Percentiles rank a stretch among this genome's conserved stretches.
phyloP scores from a whole-genome alignment of 2,888 invertebrate genomes.

The Phorcus lineatus region DNA sequence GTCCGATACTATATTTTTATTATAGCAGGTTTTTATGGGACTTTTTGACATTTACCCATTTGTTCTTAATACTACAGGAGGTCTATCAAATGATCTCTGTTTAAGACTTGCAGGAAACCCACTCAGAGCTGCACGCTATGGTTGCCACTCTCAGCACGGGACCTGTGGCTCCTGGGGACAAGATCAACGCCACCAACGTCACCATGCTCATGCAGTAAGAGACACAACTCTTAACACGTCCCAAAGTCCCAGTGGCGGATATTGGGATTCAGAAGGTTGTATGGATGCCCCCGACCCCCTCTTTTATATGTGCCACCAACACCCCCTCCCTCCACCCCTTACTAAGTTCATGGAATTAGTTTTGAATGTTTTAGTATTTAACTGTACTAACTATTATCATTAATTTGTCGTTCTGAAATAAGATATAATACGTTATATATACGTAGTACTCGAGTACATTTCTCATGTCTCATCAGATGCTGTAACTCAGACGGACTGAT shows the following conservation, averaged over 20 bases:
- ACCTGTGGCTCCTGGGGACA: slow-evolving; percentile 70
- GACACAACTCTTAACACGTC: not conserved
- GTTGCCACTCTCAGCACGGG: slow-evolving; percentile 64
- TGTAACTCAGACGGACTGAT: slow-evolving; percentile 49
- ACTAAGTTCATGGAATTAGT: too few species aligned
- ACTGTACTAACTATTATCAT: too few species aligned
- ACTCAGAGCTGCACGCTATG: slow-evolving; percentile 48
- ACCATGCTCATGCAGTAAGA: slow-evolving; percentile 60
- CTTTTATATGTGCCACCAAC: too few species aligned
- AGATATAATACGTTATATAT: too few species aligned
- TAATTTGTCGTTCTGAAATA: too few species aligned
- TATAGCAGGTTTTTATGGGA: not conserved
- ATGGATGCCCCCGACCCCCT: too few species aligned
- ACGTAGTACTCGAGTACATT: too few species aligned
- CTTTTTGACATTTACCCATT: not conserved
- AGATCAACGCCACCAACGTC: slow-evolving; percentile 50
- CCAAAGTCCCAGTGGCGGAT: too few species aligned
- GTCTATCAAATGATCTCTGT: not conserved
- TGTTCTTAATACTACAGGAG: not conserved
- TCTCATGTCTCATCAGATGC: slow-evolving; percentile 33
- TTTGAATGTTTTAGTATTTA: too few species aligned
- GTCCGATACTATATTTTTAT: too few species aligned
- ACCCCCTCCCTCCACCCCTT: too few species aligned
- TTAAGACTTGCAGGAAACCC: slow-evolving; percentile 38
- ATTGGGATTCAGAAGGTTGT: too few species aligned